Percentiles rank a stretch among this genome's conserved stretches.
These are phyloP conservation scores for Rynchops niger DNA, from an alignment of 2,113 vertebrate species.

Conservation along the genomic window DNA sequence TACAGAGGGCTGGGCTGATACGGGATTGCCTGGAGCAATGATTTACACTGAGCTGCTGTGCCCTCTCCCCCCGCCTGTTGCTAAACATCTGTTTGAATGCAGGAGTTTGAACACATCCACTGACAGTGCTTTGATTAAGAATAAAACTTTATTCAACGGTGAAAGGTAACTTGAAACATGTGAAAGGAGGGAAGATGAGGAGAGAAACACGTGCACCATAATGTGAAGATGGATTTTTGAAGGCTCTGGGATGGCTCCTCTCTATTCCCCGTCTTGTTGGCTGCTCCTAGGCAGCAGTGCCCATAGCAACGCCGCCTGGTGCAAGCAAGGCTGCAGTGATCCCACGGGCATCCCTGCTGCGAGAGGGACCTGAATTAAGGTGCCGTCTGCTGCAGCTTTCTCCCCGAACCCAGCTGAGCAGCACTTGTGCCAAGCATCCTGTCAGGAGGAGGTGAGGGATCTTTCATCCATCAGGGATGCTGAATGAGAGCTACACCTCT, in stretches of 20 bases:
- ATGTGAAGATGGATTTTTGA: not conserved
- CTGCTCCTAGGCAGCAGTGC: constrained; percentile 54
- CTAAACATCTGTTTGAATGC: constrained; percentile 49
- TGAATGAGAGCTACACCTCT: constrained; percentile 53
- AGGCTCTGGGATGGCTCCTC: not conserved
- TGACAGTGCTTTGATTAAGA: not conserved
- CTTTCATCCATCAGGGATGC: not conserved
- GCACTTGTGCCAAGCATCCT: not conserved
- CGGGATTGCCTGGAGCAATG: not conserved
- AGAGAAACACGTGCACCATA: not conserved
- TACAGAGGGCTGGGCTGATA: not conserved
- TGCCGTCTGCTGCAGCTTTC: not conserved
- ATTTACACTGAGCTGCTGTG: not conserved
- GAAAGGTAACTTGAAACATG: not conserved
- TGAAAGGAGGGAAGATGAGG: not conserved
- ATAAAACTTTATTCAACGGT: not conserved
- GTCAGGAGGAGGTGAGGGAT: not conserved
- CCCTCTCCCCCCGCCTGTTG: not conserved
- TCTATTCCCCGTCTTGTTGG: not conserved
- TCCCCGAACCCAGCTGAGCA: not conserved
- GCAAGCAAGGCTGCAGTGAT: not conserved
- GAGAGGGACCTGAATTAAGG: not conserved
- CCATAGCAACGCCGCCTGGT: constrained; percentile 48
- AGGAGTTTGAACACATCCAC: constrained; percentile 38
- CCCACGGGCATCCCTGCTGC: not conserved